These are phyloP conservation scores for Villa cingulata DNA, from an alignment of 2,888 invertebrate species.

Conservation along the genomic window DNA sequence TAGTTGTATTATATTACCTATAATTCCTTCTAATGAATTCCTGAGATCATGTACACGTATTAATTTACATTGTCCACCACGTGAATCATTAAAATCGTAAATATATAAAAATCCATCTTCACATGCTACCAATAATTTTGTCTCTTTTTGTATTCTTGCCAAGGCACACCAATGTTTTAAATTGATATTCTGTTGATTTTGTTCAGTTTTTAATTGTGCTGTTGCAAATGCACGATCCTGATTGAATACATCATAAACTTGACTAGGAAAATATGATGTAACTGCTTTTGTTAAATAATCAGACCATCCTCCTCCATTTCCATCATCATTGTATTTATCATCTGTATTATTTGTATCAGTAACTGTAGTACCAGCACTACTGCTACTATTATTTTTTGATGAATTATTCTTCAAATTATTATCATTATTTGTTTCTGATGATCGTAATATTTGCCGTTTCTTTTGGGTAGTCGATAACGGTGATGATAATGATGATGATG, in stretches of 20 bases:
- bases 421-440: slow-evolving; percentile 1
- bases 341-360: background rate
- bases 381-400: background rate
- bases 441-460: no score
- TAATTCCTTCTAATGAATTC: slow-evolving; percentile 30
- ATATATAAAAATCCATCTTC: slow-evolving; percentile 36
- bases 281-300: slow-evolving; percentile 33
- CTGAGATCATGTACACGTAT: slow-evolving; percentile 32
- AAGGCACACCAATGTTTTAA: slow-evolving; percentile 31
- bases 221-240: slow-evolving; percentile 36
- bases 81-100: slow-evolving; percentile 30
- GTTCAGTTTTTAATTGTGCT: slow-evolving; percentile 27
- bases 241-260: slow-evolving; percentile 32
- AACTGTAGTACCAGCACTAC: no score
- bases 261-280: slow-evolving; percentile 31
- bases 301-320: slow-evolving; percentile 21
- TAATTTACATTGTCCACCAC: slow-evolving; percentile 31
- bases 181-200: slow-evolving; percentile 31
- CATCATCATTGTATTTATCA: background rate
- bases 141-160: slow-evolving; percentile 29
- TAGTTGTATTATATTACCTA: slow-evolving; percentile 17
- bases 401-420: background rate
- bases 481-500: background rate
- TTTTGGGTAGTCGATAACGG: no score
- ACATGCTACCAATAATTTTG: slow-evolving; percentile 30